A percentile compares a stretch with the other conserved stretches of the same genome.
Evolutionary conservation across 2,888 invertebrate species (phyloP).

Genomic region (Dynastes grantii): DNA sequence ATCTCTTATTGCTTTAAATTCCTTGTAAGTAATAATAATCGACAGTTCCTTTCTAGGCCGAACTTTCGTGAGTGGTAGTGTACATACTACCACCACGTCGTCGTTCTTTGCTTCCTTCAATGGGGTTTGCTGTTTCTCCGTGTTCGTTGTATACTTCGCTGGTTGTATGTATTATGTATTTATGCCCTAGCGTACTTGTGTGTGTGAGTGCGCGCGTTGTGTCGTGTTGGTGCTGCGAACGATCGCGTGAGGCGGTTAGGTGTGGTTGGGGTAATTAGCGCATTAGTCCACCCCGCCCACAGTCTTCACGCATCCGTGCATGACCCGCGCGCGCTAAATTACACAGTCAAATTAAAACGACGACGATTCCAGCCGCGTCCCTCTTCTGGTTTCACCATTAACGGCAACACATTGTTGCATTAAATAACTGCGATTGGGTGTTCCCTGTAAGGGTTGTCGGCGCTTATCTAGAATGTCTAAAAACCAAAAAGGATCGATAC

Average conservation of each 20-base stretch:
- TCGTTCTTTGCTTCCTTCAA: conserved; percentile 28
- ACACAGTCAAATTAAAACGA: conserved; percentile 51
- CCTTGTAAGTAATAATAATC: too few relatives aligned
- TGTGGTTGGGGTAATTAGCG: conserved; percentile 63
- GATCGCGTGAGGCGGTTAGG: conserved; percentile 59
- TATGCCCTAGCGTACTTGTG: background rate
- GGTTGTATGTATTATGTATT: background rate
- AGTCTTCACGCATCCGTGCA: conserved; percentile 60
- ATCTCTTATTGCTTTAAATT: too few relatives aligned
- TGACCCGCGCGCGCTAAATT: conserved; percentile 52
- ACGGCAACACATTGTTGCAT: conserved; percentile 44
- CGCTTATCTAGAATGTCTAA: conserved; percentile 24
- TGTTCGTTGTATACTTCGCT: conserved; percentile 21
- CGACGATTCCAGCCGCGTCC: conserved; percentile 44
- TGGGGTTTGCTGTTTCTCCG: conserved; percentile 31
- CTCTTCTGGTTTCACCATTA: conserved; percentile 33
- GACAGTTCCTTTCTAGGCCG: background rate
- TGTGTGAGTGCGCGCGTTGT: conserved; percentile 11
- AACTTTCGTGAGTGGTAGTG: background rate
- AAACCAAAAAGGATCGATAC: background rate
- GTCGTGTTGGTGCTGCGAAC: conserved; percentile 35
- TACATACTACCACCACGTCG: conserved; percentile 10
- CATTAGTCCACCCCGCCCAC: conserved; percentile 62
- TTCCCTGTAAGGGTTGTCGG: conserved; percentile 7
- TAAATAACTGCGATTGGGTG: conserved; percentile 44